Conservation (phyloP, 2,113 vertebrate genomes). For the Isurus oxyrinchus region DNA sequence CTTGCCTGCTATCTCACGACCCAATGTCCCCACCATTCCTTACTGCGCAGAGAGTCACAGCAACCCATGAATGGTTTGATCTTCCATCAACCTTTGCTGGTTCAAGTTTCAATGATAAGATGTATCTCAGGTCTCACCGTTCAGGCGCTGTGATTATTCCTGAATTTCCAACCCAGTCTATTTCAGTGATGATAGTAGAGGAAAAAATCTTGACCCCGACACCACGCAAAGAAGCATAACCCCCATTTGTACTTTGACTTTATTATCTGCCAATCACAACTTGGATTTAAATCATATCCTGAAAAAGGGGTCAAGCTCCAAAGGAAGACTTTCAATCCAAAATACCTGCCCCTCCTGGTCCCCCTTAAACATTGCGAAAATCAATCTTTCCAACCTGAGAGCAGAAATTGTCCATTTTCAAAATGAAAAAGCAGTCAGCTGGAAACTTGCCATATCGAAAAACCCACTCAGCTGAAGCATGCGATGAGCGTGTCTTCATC, state of each 20-base stretch:
- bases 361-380: neutral
- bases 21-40: neutral
- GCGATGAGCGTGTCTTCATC: neutral
- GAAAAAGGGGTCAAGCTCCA: neutral
- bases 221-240: neutral
- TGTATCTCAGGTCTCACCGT: neutral
- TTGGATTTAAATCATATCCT: neutral
- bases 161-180: neutral
- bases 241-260: neutral
- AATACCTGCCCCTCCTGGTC: neutral
- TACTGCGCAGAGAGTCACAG: neutral
- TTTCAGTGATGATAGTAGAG: neutral
- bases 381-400: neutral
- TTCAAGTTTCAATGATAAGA: neutral
- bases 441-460: neutral
- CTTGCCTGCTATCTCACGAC: neutral
- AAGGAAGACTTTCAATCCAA: neutral
- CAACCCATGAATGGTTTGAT: too few relatives aligned
- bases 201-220: neutral
- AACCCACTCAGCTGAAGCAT: constrained; percentile 1
- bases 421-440: constrained; percentile 29
- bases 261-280: neutral
- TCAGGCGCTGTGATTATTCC: neutral
- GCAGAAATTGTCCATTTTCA: constrained; percentile 6
- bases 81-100: neutral